A percentile compares a stretch with the other conserved stretches of the same genome.
Conservation (phyloP, 2,113 vertebrate genomes). For the Naja naja region DNA sequence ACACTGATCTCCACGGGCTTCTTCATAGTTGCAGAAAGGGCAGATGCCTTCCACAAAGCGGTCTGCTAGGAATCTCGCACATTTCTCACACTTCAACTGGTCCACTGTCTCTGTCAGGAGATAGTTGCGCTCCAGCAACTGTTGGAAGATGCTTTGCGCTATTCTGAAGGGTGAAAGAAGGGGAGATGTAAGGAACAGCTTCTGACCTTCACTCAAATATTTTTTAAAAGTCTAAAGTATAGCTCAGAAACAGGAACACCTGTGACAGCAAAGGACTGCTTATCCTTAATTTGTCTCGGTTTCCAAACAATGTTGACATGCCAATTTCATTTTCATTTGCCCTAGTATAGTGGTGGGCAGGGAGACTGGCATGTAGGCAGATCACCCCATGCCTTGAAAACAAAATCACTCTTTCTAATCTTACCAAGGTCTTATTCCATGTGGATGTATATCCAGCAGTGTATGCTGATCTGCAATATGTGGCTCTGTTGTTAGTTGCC, state of each 20-base stretch:
- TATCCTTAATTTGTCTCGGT: neutral
- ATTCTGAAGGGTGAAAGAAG: slow-evolving; percentile 70
- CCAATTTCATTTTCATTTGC: neutral
- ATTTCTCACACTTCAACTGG: slow-evolving; percentile 85
- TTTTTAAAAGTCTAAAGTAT: neutral
- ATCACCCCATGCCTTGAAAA: neutral
- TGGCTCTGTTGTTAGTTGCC: neutral
- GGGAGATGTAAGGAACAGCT: neutral
- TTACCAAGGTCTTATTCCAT: neutral
- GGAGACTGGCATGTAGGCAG: too few species aligned
- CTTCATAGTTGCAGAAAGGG: slow-evolving; percentile 85
- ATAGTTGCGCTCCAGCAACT: slow-evolving; percentile 75
- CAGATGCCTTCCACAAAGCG: slow-evolving; percentile 95
- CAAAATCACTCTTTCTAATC: neutral
- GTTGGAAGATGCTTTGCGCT: slow-evolving; percentile 90
- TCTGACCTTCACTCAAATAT: neutral
- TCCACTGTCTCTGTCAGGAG: slow-evolving; percentile 84
- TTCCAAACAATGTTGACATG: neutral
- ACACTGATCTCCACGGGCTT: slow-evolving; percentile 95
- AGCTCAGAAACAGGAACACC: neutral
- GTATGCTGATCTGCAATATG: neutral
- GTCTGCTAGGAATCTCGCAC: slow-evolving; percentile 88
- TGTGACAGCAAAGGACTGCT: neutral
- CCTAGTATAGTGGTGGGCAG: neutral
- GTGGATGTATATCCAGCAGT: neutral